These are phyloP conservation scores for Platycheirus albimanus DNA, from an alignment of 2,888 invertebrate species.

Conservation along the genomic window DNA sequence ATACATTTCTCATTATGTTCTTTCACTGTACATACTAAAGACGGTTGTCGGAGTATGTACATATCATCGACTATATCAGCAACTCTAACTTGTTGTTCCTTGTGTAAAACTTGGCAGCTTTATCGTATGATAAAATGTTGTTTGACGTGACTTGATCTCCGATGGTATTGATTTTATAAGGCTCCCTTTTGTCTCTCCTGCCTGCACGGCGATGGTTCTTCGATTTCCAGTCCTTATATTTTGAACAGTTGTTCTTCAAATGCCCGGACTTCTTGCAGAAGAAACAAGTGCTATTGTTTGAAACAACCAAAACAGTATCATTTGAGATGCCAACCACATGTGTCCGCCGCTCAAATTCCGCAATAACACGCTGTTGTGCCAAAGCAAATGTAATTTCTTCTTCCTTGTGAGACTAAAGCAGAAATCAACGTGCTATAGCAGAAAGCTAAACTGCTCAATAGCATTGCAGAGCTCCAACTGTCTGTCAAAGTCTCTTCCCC, in stretches of 20 bases:
- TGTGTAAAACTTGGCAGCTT: conserved; percentile 44
- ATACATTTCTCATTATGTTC: background rate
- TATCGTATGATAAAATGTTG: background rate
- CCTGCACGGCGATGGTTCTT: background rate
- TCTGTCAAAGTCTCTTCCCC: no score
- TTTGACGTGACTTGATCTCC: background rate
- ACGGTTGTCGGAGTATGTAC: conserved; percentile 20
- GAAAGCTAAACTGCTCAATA: background rate
- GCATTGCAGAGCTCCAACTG: no score
- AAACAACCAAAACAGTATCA: background rate
- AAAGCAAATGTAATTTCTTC: background rate
- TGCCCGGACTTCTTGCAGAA: conserved; percentile 1
- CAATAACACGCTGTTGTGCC: background rate
- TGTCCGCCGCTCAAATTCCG: background rate
- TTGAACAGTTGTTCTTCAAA: background rate
- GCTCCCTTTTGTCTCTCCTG: background rate
- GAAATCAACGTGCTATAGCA: background rate
- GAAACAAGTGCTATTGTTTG: background rate
- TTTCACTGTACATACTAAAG: no score
- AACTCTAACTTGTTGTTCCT: conserved; percentile 27
- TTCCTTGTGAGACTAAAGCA: background rate
- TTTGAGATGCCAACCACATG: background rate
- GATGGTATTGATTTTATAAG: background rate
- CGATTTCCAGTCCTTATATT: background rate
- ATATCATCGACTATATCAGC: conserved; percentile 38